Percentiles rank a stretch among this genome's conserved stretches.
Evolutionary conservation across 2,888 invertebrate species (phyloP).

Genomic region (Zygogramma bicolorata): DNA sequence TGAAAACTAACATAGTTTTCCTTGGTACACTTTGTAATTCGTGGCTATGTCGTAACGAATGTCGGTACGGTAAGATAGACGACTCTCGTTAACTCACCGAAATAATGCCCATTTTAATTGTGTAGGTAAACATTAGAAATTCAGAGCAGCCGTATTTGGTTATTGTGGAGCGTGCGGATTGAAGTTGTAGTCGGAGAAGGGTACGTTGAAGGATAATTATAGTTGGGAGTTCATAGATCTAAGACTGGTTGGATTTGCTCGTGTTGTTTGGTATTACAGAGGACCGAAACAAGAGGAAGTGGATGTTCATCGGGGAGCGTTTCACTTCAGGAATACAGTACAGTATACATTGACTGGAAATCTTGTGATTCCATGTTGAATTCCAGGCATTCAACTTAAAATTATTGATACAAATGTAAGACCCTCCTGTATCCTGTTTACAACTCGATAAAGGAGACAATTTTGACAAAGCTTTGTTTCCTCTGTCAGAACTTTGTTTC

Average conservation of each 20-base stretch:
- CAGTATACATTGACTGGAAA: too few relatives aligned
- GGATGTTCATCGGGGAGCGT: too few relatives aligned
- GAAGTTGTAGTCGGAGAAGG: neutral
- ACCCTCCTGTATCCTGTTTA: too few relatives aligned
- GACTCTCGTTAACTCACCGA: conserved; percentile 7
- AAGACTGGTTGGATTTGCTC: neutral
- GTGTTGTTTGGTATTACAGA: neutral
- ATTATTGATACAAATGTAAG: too few relatives aligned
- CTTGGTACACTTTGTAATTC: neutral
- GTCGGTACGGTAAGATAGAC: neutral
- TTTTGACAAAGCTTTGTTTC: too few relatives aligned
- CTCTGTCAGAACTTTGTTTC: too few relatives aligned
- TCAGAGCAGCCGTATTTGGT: conserved; percentile 11
- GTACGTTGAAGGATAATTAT: neutral
- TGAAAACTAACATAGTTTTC: neutral
- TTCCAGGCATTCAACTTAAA: too few relatives aligned
- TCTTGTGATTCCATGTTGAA: too few relatives aligned
- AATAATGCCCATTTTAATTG: conserved; percentile 1
- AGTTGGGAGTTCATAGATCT: neutral
- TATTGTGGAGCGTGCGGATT: neutral
- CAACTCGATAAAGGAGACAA: too few relatives aligned
- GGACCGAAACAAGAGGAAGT: neutral
- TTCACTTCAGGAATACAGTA: too few relatives aligned
- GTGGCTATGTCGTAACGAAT: neutral
- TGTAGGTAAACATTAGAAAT: conserved; percentile 12